These are phyloP conservation scores for Protobothrops flavoviridis DNA, from an alignment of 2,113 vertebrate species.

Conservation along the genomic window DNA sequence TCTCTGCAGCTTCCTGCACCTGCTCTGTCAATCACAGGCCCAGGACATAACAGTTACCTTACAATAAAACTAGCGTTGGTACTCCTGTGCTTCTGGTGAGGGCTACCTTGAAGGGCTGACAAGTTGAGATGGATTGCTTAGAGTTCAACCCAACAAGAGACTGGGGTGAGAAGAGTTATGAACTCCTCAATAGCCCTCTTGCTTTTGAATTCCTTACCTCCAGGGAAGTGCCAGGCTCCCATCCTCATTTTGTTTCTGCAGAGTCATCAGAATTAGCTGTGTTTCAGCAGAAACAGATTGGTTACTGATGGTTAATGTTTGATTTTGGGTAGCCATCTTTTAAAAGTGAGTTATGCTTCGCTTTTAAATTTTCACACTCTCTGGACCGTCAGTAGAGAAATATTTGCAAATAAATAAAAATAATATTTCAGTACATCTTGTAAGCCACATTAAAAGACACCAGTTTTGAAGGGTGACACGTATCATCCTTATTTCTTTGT, in stretches of 20 bases:
- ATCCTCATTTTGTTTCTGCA: background rate
- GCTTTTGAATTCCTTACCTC: background rate
- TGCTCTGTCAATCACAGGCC: no score
- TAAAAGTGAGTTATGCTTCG: background rate
- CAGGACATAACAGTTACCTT: background rate
- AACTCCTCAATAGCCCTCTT: background rate
- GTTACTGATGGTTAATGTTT: background rate
- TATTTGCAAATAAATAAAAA: background rate
- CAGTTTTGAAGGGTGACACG: background rate
- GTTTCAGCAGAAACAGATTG: background rate
- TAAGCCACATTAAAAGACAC: background rate
- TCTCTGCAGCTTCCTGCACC: no score
- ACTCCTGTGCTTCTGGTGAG: background rate
- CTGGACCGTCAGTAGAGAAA: background rate
- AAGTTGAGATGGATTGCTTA: background rate
- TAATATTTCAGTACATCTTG: background rate
- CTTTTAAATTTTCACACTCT: background rate
- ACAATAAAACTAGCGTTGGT: background rate
- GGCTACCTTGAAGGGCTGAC: background rate
- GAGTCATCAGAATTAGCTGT: background rate
- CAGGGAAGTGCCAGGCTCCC: background rate
- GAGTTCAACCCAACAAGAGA: background rate
- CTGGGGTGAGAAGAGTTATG: background rate
- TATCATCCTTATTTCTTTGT: background rate
- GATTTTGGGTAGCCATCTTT: background rate